A percentile compares a stretch with the other conserved stretches of the same genome.
phyloP scores from a whole-genome alignment of 2,797 vertebrate species.

The Danio jaintianensis region DNA sequence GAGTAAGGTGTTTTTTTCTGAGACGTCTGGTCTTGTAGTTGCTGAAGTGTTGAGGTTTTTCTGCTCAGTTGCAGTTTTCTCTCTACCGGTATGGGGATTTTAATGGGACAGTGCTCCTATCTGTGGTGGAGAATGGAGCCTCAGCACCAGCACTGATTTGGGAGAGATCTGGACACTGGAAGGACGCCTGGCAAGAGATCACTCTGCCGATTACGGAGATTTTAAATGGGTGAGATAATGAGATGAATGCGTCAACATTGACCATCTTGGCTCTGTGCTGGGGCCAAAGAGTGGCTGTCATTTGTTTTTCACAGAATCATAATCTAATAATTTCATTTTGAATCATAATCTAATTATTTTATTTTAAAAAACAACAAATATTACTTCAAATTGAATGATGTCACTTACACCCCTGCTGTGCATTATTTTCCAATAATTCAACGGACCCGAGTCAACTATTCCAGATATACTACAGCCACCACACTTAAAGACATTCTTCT shows the following conservation, averaged over 20 bases:
- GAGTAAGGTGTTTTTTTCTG: background rate
- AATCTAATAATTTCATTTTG: background rate
- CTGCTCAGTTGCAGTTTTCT: conserved; percentile 83
- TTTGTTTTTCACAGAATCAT: background rate
- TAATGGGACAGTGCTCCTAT: conserved; percentile 84
- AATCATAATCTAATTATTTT: background rate
- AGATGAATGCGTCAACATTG: too few species aligned
- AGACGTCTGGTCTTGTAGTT: conserved; percentile 24
- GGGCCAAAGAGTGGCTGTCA: background rate
- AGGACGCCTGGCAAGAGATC: conserved; percentile 84
- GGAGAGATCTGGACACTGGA: conserved; percentile 79
- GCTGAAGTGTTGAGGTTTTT: conserved; percentile 34
- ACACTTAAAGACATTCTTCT: too few species aligned
- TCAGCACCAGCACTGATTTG: conserved; percentile 70
- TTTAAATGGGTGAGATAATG: conserved; percentile 52
- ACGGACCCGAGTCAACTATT: too few species aligned
- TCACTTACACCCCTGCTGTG: too few species aligned
- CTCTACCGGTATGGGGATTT: conserved; percentile 83
- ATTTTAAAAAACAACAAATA: background rate
- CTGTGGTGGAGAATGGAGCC: conserved; percentile 78
- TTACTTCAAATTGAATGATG: too few species aligned
- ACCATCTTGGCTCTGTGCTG: background rate
- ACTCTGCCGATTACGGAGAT: conserved; percentile 77
- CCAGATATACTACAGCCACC: too few species aligned
- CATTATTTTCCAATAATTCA: too few species aligned